These are phyloP conservation scores for Tachuris rubrigastra DNA, from an alignment of 2,113 vertebrate genomes.

Conservation along the genomic window DNA sequence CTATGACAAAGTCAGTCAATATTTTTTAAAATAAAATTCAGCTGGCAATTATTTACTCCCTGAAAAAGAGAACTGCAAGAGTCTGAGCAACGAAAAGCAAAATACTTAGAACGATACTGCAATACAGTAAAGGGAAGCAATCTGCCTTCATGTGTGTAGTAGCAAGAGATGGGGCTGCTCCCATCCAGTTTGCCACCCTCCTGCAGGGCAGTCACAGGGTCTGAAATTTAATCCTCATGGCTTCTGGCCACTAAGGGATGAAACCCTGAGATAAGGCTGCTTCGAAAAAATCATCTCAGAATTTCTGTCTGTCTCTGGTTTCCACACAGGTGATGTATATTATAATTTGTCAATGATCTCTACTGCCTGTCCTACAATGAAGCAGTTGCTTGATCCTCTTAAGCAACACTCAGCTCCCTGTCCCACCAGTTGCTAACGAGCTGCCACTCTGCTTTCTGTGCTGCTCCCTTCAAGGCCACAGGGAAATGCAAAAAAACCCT, in stretches of 20 bases:
- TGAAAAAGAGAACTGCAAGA: not conserved
- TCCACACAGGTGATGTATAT: not conserved
- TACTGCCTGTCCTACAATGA: not conserved
- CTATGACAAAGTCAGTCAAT: not conserved
- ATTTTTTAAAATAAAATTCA: not conserved
- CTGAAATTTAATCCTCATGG: not conserved
- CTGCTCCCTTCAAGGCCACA: not conserved
- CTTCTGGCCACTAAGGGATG: not conserved
- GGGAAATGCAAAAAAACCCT: not conserved
- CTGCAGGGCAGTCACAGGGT: not conserved
- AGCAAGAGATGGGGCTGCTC: not conserved
- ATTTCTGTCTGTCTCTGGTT: not conserved
- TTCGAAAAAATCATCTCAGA: not conserved
- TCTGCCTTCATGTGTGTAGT: not conserved
- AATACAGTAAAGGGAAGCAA: not conserved
- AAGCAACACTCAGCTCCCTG: not conserved
- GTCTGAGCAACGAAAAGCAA: not conserved
- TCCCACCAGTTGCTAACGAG: not conserved
- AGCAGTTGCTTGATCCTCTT: not conserved
- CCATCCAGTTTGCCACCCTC: not conserved
- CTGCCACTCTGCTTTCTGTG: not conserved
- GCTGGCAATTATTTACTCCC: not conserved
- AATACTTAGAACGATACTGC: not conserved
- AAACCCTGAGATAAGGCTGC: not conserved
- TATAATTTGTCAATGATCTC: not conserved